These are phyloP conservation scores for Balanococcus diminutus DNA, from an alignment of 2,888 invertebrate genomes.

Conservation along the genomic window DNA sequence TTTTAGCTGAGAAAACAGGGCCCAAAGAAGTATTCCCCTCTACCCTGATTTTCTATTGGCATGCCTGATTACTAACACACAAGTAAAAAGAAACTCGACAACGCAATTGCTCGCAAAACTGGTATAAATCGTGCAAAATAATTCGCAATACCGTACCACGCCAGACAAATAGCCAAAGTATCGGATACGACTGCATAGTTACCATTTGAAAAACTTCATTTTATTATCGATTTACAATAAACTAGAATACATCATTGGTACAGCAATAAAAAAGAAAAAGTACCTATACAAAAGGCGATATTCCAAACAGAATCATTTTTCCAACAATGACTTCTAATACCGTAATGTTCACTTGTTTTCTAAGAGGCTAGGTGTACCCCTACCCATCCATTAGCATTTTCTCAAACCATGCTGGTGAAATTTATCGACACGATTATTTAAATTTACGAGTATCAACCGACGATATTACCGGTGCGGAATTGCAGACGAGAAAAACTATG, in stretches of 20 bases:
- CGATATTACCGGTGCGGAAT: not conserved
- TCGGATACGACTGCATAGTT: not conserved
- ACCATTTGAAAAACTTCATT: not conserved
- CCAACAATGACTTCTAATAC: constrained; percentile 21
- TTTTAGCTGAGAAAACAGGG: no score
- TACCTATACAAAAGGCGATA: not conserved
- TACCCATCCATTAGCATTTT: not conserved
- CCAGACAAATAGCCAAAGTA: not conserved
- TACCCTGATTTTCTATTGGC: no score
- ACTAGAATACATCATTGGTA: constrained; percentile 3
- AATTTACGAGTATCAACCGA: not conserved
- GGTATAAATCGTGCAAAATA: not conserved
- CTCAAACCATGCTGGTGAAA: not conserved
- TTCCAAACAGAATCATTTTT: constrained; percentile 15
- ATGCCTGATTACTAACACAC: no score
- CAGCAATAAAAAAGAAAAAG: constrained; percentile 17
- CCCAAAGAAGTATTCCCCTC: no score
- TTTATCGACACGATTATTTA: constrained; percentile 9
- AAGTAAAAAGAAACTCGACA: not conserved
- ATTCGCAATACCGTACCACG: not conserved
- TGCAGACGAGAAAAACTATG: not conserved
- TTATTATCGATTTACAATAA: not conserved
- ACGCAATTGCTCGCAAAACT: not conserved
- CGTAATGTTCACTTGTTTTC: constrained; percentile 34
- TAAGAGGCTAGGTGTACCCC: not conserved